These are phyloP conservation scores for Neopelma chrysocephalum DNA, from an alignment of 2,797 vertebrate genomes.

Conservation along the genomic window DNA sequence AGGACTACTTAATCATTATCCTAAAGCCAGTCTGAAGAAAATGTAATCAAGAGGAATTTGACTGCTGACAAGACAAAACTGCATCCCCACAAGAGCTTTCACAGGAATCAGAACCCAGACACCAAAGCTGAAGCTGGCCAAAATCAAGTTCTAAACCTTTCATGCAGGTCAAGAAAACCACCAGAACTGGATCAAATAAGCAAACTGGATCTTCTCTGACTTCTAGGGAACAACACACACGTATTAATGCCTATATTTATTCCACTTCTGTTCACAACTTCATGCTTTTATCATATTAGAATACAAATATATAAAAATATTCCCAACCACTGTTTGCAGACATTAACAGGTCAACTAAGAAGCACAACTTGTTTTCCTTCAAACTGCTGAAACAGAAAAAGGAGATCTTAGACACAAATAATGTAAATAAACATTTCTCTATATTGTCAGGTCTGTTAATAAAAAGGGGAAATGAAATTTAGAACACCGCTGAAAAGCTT, in stretches of 20 bases:
- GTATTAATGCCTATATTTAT: background rate
- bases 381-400: background rate
- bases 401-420: background rate
- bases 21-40: conserved; percentile 11
- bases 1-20: background rate
- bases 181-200: background rate
- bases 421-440: background rate
- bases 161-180: background rate
- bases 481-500: background rate
- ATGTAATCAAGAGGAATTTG: background rate
- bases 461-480: background rate
- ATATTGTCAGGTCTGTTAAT: background rate
- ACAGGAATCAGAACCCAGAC: background rate
- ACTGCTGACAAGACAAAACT: background rate
- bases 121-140: background rate
- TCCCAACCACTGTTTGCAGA: background rate
- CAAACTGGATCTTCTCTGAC: background rate
- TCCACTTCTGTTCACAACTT: background rate
- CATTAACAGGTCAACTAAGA: background rate
- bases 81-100: background rate
- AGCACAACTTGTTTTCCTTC: background rate
- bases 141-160: background rate
- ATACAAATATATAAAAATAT: background rate
- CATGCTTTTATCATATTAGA: background rate
- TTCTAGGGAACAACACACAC: background rate